Evolutionary conservation across 1,140 invertebrate genomes (phyloP).

Genomic region (Nephotettix cincticeps): DNA sequence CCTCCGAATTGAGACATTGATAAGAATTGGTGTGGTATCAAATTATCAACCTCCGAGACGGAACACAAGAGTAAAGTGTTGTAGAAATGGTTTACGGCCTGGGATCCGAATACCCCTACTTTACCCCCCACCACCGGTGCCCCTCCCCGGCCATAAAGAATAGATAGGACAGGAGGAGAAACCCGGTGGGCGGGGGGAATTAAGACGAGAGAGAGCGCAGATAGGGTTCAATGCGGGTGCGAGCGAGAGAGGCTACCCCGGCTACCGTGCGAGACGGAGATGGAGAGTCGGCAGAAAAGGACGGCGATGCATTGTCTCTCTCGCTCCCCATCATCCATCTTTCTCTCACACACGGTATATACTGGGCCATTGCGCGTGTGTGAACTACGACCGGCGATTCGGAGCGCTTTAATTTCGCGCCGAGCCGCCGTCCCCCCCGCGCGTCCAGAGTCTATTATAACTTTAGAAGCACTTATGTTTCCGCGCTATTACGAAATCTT

Average conservation of each 20-base stretch:
- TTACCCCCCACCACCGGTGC: conserved; percentile 18
- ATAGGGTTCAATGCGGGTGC: background rate
- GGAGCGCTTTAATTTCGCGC: conserved; percentile 10
- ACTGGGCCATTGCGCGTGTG: conserved; percentile 18
- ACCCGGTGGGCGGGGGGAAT: background rate
- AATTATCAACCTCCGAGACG: conserved; percentile 3
- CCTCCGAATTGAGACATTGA: background rate
- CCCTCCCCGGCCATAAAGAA: conserved; percentile 19
- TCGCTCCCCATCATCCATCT: conserved; percentile 12
- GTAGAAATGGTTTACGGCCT: conserved; percentile 22
- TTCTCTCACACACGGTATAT: conserved; percentile 25
- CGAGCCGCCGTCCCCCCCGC: background rate
- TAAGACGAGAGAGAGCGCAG: conserved; percentile 20
- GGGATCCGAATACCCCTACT: conserved; percentile 15
- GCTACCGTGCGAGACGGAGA: conserved; percentile 23
- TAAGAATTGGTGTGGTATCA: conserved; percentile 1
- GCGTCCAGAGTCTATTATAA: no score
- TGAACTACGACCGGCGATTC: background rate
- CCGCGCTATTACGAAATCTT: no score
- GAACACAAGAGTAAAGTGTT: conserved; percentile 18
- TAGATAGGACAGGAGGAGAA: conserved; percentile 22
- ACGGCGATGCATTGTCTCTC: conserved; percentile 11
- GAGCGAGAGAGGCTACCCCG: conserved; percentile 7
- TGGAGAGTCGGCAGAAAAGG: background rate
- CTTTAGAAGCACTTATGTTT: no score